Evolutionary conservation across 2,797 vertebrate genomes (phyloP).

Genomic region (Smutsia temminckii): DNA sequence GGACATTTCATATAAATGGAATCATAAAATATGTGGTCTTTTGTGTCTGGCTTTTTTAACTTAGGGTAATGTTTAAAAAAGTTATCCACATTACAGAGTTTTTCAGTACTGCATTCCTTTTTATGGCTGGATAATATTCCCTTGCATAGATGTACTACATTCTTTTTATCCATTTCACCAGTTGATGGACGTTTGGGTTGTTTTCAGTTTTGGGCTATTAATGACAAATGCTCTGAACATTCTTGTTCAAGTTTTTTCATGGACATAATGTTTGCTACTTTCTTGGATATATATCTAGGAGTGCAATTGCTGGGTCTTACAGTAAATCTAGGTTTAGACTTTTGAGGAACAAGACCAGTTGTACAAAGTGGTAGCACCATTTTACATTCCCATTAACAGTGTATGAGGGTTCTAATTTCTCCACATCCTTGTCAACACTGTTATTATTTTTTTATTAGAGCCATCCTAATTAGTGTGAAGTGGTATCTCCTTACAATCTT

Average conservation of each 20-base stretch:
- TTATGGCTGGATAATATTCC: neutral
- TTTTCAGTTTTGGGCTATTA: neutral
- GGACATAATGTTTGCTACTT: neutral
- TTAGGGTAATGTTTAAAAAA: neutral
- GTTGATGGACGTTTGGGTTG: neutral
- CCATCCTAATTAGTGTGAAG: neutral
- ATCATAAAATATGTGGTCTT: neutral
- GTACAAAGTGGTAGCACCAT: neutral
- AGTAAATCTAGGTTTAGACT: neutral
- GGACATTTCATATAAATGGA: neutral
- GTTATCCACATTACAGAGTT: neutral
- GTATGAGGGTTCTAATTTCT: neutral
- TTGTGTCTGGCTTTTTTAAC: neutral
- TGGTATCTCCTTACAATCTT: neutral
- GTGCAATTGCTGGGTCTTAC: neutral
- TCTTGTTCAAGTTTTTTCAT: neutral
- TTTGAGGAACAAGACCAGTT: neutral
- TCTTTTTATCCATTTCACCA: neutral
- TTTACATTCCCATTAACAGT: neutral
- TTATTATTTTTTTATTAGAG: neutral
- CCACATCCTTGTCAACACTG: neutral
- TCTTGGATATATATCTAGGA: neutral
- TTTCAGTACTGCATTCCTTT: neutral
- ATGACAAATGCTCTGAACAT: neutral
- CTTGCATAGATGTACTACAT: neutral